Conservation (phyloP, 2,797 vertebrate genomes). For the Artibeus lituratus region DNA sequence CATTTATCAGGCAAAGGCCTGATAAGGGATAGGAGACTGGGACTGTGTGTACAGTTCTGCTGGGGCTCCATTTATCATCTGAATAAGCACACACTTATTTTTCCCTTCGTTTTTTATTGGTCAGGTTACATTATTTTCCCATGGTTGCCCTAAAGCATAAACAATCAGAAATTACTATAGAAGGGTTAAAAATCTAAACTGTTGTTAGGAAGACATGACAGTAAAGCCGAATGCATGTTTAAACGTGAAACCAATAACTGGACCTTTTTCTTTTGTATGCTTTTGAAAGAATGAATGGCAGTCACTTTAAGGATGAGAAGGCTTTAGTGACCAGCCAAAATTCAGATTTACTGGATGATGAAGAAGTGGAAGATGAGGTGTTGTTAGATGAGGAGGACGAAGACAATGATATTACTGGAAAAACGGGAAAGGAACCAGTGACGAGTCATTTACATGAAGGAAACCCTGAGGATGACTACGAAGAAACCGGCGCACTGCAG, state of each 20-base stretch:
- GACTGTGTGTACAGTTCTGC: slow-evolving; percentile 33
- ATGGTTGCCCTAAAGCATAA: not conserved
- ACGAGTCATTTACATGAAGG: slow-evolving; percentile 85
- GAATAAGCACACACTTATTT: slow-evolving; percentile 49
- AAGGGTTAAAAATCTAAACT: not conserved
- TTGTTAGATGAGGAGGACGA: slow-evolving; percentile 93
- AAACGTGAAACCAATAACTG: not conserved
- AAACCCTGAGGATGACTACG: slow-evolving; percentile 89
- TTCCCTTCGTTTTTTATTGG: slow-evolving; percentile 32
- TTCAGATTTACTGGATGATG: slow-evolving; percentile 91
- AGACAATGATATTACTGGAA: slow-evolving; percentile 85
- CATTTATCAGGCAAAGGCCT: slow-evolving; percentile 36
- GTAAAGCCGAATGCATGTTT: not conserved
- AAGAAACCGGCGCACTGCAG: slow-evolving; percentile 87
- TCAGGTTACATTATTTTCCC: slow-evolving; percentile 20
- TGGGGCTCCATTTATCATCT: slow-evolving; percentile 31
- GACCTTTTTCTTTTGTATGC: slow-evolving; percentile 25
- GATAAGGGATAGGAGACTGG: slow-evolving; percentile 40
- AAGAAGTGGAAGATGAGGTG: slow-evolving; percentile 92
- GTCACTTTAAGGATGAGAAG: slow-evolving; percentile 93
- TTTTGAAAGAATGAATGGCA: slow-evolving; percentile 90
- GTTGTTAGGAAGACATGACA: not conserved
- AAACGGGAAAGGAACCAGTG: slow-evolving; percentile 84
- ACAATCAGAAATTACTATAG: not conserved
- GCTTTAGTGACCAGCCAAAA: slow-evolving; percentile 85